Evolutionary conservation across 23 tunicate species (phyloP), one percentile per base, ranked within the genome.

Genomic region (Aplidium turbinatum): DNA sequence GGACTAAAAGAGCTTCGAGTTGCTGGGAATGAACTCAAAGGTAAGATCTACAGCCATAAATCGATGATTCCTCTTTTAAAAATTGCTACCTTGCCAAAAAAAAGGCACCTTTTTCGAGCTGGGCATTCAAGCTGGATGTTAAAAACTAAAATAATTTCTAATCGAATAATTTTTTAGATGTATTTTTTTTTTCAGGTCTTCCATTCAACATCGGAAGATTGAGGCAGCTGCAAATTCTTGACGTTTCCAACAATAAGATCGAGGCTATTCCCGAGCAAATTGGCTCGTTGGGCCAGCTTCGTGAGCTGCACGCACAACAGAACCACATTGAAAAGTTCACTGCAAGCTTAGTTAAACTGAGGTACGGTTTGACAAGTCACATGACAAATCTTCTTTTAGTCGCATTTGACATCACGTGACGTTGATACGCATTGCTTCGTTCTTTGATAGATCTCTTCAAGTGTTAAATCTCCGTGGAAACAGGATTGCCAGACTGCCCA

Each of bases 171-270:
- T 42, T 16, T 21, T 55, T 7, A 55, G 18, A 16, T 13, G 7
- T 20, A 55, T 13, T 7, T 55, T 38, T 58, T 29, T 22, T 35
- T 66, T 5, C 48, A 91, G 97, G 70, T 0, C 4, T 95, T 1
- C 96, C 99, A 0, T 24, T 82, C 0, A 84, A 73, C 56, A 73
- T 95, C 13, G 92, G 96, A 29, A 26, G 82, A 0, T 66, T 95
- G 4, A 57, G 66, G 20, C 45, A 61, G 1, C 82, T 95, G 18
- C 73, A 66, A 30, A 65, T 78, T 4, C 57, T 95, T 23, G 95
- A 89, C 65, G 68, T 89, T 24, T 95, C 99, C 0, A 47, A 73
- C 70, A 95, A 95, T 66, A 55, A 78, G 28, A 76, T 95, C n/a
- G 87, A 73, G n/a, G 77, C 79, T 33, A 68, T 91, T 21, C 97